phyloP scores from a whole-genome alignment of 2,888 invertebrate genomes.

The Embidobia sp. region DNA sequence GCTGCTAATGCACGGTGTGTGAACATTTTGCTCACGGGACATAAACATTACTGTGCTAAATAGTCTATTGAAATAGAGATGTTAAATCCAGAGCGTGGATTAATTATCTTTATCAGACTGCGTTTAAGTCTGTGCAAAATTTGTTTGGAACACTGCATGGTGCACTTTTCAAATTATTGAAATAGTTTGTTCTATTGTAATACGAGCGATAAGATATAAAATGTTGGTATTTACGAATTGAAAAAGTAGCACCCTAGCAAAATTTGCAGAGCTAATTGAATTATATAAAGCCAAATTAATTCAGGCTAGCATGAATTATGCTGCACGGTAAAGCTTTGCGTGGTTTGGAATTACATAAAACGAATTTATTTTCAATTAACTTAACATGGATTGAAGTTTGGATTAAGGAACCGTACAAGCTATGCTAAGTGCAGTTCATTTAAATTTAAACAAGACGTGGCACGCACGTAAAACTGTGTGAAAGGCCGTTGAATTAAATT shows the following conservation, averaged over 20 bases:
- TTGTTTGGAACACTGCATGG: no score
- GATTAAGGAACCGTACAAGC: not conserved
- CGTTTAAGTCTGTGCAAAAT: no score
- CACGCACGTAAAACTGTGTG: slow-evolving; percentile 16
- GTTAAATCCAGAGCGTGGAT: slow-evolving; percentile 3
- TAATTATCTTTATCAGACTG: not conserved
- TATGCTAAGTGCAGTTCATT: not conserved
- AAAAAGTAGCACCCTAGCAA: no score
- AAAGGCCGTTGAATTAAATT: slow-evolving; percentile 29
- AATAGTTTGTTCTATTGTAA: no score
- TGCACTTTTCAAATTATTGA: no score
- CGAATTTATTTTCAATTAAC: slow-evolving; percentile 15
- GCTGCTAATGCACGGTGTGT: no score
- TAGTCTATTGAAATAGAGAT: slow-evolving; percentile 22
- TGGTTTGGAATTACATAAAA: slow-evolving; percentile 17
- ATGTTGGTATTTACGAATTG: no score
- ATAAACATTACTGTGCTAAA: slow-evolving; percentile 11
- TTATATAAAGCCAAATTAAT: slow-evolving; percentile 5
- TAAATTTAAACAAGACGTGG: slow-evolving; percentile 27
- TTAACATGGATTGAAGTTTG: slow-evolving; percentile 5
- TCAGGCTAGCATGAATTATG: not conserved
- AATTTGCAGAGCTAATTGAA: not conserved
- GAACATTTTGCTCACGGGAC: slow-evolving; percentile 11
- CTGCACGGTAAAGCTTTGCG: slow-evolving; percentile 9
- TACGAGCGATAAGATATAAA: no score